These are phyloP conservation scores for Palythoa heliodiscus DNA, from an alignment of 92 coral and sea anemone species.

Conservation along the genomic window DNA sequence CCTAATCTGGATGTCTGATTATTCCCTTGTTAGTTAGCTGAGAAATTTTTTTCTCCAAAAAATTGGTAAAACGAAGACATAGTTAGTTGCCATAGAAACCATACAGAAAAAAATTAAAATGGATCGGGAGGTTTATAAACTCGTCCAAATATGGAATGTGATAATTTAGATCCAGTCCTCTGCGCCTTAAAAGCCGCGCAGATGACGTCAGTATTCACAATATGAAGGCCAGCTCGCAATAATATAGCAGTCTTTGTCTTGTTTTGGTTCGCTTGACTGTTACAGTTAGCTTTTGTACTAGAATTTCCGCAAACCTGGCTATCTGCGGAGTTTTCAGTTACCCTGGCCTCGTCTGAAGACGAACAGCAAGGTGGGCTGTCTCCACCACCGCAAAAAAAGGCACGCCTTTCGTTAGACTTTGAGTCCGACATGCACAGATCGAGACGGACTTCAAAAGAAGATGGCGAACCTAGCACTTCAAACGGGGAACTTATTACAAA, in stretches of 20 bases:
- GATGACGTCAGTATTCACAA: slow-evolving; percentile 95
- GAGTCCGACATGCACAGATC: slow-evolving; percentile 99
- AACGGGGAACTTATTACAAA: slow-evolving; percentile 95
- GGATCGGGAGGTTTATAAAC: too few species aligned
- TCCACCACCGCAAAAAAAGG: slow-evolving; percentile 99
- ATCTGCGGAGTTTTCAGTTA: slow-evolving; percentile 94
- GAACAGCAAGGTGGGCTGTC: slow-evolving; percentile 99
- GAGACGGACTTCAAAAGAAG: slow-evolving; percentile 97
- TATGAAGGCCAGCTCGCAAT: slow-evolving; percentile 78
- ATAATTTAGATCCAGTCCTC: slow-evolving; percentile 67
- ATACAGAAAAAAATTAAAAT: neutral
- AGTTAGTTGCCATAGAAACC: slow-evolving; percentile 16
- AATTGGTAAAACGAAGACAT: neutral
- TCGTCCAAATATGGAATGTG: slow-evolving; percentile 24
- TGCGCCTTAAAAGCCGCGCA: slow-evolving; percentile 42
- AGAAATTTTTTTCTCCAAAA: too few species aligned
- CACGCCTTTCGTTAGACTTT: slow-evolving; percentile 96
- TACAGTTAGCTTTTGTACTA: slow-evolving; percentile 58
- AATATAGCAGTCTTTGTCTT: slow-evolving; percentile 74
- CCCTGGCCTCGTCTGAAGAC: slow-evolving; percentile 99
- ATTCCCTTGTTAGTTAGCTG: too few species aligned
- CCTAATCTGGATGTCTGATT: too few species aligned
- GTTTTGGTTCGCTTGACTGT: slow-evolving; percentile 72
- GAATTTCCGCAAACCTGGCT: slow-evolving; percentile 96
- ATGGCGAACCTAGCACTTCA: slow-evolving; percentile 97